Evolutionary conservation across 1,140 invertebrate genomes (phyloP), one percentile per base, ranked within the genome.

Genomic region (Drosophila pectinifera): DNA sequence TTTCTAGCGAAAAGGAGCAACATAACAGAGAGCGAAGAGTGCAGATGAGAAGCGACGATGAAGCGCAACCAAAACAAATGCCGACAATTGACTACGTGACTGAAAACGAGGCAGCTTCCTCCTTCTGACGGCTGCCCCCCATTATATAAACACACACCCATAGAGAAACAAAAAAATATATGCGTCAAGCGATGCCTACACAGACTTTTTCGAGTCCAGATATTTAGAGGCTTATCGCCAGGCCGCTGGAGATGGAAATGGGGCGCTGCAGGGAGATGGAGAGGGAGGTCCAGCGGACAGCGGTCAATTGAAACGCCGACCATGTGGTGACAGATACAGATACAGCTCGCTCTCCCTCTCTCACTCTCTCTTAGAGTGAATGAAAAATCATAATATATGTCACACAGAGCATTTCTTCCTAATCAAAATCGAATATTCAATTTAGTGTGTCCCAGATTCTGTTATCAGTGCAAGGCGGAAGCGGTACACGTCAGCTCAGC

Each of bases 1-100:
- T 49, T 86, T 86, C 55, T 65, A 82, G 38, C 39, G 46, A 46
- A 65, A 42, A 46, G 46, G 42, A 72, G 78, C 62, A 74, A 56
- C 67, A 83, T 57, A 79, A 42, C 59, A 45, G 20, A 78, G 80
- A 75, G 77, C 22, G 8, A 6, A 34, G 34, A 73, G 67, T 62
- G 49, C 34, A 28, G 38, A 53, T 8, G 8, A 31, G 28, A 31
- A 31, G 8, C 28, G 8, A 31, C 28, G 8, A 31, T 22, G 62
- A 72, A 70, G 49, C 46, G 24, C 39, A 57, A 88, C 46, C 83
- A 86, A 79, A 86, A 86, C 83, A 86, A 83, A 86, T 45, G 57
- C 80, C 57, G 31, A 46, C 59, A 88, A 88, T 64, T 79, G 83
- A 76, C 83, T 86, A 86, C 83, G 83, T 86, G 83, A 86, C 83